Conservation (phyloP, 64 coral and sea anemone species). For the Platygyra sinensis region DNA sequence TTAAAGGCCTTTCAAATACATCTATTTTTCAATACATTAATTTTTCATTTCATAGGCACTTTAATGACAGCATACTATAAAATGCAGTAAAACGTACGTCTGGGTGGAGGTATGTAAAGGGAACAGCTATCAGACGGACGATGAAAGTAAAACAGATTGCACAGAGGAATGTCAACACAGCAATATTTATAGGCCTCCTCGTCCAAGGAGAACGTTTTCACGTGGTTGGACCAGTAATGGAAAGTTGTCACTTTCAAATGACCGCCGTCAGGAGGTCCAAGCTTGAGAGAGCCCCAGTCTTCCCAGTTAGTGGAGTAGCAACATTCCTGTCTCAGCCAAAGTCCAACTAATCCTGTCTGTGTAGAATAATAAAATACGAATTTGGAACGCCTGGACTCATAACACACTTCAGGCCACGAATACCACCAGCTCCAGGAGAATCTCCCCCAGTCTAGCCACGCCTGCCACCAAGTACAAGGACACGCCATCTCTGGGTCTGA, state of each 20-base stretch:
- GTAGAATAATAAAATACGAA: not conserved
- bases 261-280: constrained; percentile 9
- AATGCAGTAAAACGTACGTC: constrained; percentile 19
- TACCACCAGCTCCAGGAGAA: constrained; percentile 12
- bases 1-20: no score
- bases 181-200: constrained; percentile 21
- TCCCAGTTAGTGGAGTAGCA: constrained; percentile 6
- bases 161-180: constrained; percentile 24
- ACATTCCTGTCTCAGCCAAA: constrained; percentile 16
- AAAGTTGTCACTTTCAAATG: not conserved
- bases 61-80: no score
- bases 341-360: not conserved
- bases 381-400: not conserved
- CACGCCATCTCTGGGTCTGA: not conserved
- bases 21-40: no score
- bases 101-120: not conserved
- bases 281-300: not conserved
- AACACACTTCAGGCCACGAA: constrained; percentile 3
- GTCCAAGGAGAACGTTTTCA: not conserved
- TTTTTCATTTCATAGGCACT: no score
- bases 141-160: constrained; percentile 29
- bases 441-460: constrained; percentile 20
- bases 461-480: constrained; percentile 28
- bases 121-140: constrained; percentile 32
- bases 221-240: not conserved